phyloP scores from a whole-genome alignment of 2,888 invertebrate species.

The Trichacis sp. region DNA sequence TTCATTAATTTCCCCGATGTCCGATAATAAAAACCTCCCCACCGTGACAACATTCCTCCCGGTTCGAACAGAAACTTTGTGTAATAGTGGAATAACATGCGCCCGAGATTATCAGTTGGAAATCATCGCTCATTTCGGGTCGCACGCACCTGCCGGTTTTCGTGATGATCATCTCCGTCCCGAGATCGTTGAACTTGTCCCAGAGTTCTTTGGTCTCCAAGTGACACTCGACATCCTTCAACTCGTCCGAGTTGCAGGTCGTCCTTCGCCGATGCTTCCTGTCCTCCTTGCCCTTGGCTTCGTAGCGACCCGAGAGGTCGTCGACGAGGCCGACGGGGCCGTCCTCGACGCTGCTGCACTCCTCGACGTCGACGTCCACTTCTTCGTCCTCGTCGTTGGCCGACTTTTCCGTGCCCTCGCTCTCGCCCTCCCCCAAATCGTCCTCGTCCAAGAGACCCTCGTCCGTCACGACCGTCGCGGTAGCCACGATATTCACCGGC shows the following conservation, averaged over 20 bases:
- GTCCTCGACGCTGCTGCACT: conserved; percentile 73
- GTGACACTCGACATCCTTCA: conserved; percentile 77
- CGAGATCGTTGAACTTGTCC: conserved; percentile 83
- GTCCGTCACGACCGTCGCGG: conserved; percentile 70
- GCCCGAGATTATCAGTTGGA: background rate
- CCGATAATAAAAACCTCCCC: background rate
- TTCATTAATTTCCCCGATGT: background rate
- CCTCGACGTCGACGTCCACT: conserved; percentile 74
- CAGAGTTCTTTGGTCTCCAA: conserved; percentile 86
- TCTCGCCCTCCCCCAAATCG: conserved; percentile 72
- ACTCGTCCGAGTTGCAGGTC: conserved; percentile 76
- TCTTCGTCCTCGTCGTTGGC: conserved; percentile 69
- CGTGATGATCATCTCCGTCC: conserved; percentile 89
- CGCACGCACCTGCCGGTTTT: conserved; percentile 81
- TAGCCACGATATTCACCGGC: conserved; percentile 64
- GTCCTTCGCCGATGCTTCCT: conserved; percentile 66
- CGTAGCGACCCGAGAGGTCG: conserved; percentile 46
- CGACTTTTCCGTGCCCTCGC: conserved; percentile 61
- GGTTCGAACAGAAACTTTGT: background rate
- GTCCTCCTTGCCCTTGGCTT: conserved; percentile 40
- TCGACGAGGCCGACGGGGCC: conserved; percentile 59
- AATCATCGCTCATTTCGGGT: background rate
- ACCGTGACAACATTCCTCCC: background rate
- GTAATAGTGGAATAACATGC: background rate
- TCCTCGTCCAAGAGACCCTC: conserved; percentile 68